A percentile compares a stretch with the other conserved stretches of the same genome.
These are phyloP conservation scores for Epinephelus coioides DNA, from an alignment of 2,797 vertebrate species.

Conservation along the genomic window DNA sequence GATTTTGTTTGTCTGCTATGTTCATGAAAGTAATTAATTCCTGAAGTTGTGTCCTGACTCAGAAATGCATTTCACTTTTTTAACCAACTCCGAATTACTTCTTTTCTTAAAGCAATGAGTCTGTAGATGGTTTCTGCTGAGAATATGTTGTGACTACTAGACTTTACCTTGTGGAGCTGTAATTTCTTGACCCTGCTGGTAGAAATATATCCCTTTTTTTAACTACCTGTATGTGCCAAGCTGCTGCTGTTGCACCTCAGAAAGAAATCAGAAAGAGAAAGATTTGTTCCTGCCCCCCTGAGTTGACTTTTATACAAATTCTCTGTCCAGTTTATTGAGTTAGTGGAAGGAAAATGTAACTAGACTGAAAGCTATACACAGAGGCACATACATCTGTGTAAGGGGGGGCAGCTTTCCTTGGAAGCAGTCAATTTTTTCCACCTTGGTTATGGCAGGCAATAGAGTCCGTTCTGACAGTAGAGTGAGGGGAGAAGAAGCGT, in stretches of 20 bases:
- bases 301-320: constrained; percentile 16
- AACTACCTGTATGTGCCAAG: not conserved
- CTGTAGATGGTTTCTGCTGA: constrained; percentile 7
- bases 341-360: constrained; percentile 21
- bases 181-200: not conserved
- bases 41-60: constrained; percentile 11
- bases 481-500: constrained; percentile 32
- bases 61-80: constrained; percentile 24
- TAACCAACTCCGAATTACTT: not conserved
- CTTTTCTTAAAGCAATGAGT: constrained; percentile 3
- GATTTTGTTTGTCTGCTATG: constrained; percentile 12
- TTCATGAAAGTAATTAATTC: constrained; percentile 39
- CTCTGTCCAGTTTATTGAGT: constrained; percentile 41
- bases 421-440: constrained; percentile 19
- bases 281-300: constrained; percentile 13
- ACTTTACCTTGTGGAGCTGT: not conserved
- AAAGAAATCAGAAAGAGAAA: not conserved
- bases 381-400: constrained; percentile 4
- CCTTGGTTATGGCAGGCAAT: constrained; percentile 36
- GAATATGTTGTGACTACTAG: not conserved
- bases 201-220: constrained; percentile 13
- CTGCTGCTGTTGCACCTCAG: not conserved
- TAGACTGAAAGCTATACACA: not conserved
- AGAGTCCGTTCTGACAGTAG: constrained; percentile 34
- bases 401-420: not conserved